Evolutionary conservation across 2,888 invertebrate genomes (phyloP).

Genomic region (Teinopalpus imperialis): DNA sequence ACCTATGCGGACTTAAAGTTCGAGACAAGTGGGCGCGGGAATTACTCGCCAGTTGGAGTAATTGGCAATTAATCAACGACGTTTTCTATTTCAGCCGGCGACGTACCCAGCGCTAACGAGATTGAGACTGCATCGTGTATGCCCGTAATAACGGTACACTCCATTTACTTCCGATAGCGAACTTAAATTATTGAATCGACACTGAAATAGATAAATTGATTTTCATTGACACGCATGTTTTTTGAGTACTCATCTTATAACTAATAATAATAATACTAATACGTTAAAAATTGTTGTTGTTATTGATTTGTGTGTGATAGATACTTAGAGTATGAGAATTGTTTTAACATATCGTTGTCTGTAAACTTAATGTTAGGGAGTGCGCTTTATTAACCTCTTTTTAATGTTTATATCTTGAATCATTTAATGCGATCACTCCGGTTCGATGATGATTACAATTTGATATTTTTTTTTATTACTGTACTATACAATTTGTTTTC

Average conservation of each 20-base stretch:
- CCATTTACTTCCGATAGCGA: conserved; percentile 29
- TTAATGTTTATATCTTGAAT: background rate
- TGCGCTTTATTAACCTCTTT: background rate
- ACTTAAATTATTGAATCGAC: conserved; percentile 18
- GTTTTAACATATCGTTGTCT: background rate
- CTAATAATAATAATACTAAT: too few relatives aligned
- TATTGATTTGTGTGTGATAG: too few relatives aligned
- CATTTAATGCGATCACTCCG: background rate
- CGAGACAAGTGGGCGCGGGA: conserved; percentile 70
- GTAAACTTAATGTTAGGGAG: too few relatives aligned
- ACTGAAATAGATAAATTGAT: conserved; percentile 28
- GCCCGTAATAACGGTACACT: conserved; percentile 41
- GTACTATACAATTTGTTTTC: too few relatives aligned
- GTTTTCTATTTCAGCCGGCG: conserved; percentile 75
- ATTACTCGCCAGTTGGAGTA: conserved; percentile 71
- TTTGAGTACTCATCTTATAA: too few relatives aligned
- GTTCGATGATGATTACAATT: too few relatives aligned
- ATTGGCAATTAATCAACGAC: conserved; percentile 80
- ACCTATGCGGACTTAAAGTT: conserved; percentile 51
- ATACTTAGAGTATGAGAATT: too few relatives aligned
- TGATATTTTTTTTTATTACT: too few relatives aligned
- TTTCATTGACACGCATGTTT: too few relatives aligned
- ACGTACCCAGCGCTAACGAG: conserved; percentile 50
- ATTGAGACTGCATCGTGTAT: conserved; percentile 56
- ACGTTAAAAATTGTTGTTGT: too few relatives aligned